Percentiles rank a stretch among this genome's conserved stretches.
These are phyloP conservation scores for Macaria liturata DNA, from an alignment of 2,888 invertebrate genomes.

Conservation along the genomic window DNA sequence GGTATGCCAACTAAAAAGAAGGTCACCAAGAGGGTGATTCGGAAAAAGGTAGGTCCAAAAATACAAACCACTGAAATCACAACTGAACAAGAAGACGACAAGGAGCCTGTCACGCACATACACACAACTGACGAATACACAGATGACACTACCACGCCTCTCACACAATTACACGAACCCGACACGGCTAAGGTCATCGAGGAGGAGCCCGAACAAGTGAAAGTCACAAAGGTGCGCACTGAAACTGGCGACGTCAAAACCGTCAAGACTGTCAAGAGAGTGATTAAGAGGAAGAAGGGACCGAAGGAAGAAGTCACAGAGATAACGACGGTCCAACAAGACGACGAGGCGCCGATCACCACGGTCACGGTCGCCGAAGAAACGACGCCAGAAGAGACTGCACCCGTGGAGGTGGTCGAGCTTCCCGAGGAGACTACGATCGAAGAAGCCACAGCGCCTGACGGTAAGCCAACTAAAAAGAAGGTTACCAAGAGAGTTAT, in stretches of 20 bases:
- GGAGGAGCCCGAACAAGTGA: constrained; percentile 33
- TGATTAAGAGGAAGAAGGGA: constrained; percentile 16
- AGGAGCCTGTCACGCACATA: constrained; percentile 16
- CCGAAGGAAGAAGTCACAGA: constrained; percentile 60
- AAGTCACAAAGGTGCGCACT: constrained; percentile 36
- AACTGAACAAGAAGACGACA: constrained; percentile 22
- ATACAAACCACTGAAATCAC: constrained; percentile 29
- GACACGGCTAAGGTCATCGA: constrained; percentile 54
- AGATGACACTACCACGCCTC: constrained; percentile 36
- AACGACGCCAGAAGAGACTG: constrained; percentile 47
- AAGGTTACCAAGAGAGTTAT: constrained; percentile 49
- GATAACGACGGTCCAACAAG: constrained; percentile 66
- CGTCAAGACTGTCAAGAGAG: constrained; percentile 12
- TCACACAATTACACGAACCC: constrained; percentile 43
- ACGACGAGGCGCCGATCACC: constrained; percentile 56
- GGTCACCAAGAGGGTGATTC: constrained; percentile 33
- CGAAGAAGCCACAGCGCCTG: constrained; percentile 44
- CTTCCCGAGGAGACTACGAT: constrained; percentile 54
- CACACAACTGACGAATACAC: constrained; percentile 21
- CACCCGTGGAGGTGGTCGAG: constrained; percentile 37
- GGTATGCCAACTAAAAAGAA: constrained; percentile 40
- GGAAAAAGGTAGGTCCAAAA: constrained; percentile 43
- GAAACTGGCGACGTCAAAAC: constrained; percentile 48
- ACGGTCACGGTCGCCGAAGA: constrained; percentile 52
- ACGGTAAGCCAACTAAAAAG: constrained; percentile 50